Percentiles rank a stretch among this genome's conserved stretches.
These are phyloP conservation scores for Erebia palarica DNA, from an alignment of 2,888 invertebrate genomes.

Conservation along the genomic window DNA sequence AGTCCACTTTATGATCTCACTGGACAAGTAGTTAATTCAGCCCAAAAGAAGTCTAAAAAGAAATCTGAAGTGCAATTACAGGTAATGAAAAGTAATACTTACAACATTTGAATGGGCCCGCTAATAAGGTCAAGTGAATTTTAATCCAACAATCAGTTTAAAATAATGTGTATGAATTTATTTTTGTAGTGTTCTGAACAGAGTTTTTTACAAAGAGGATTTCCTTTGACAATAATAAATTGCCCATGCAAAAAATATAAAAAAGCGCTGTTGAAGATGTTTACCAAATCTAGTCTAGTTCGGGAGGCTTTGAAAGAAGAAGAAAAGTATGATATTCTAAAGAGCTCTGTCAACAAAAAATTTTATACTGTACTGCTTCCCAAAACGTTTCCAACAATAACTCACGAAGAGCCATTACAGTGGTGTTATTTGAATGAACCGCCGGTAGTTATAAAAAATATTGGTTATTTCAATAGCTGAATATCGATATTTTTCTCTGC, in stretches of 20 bases:
- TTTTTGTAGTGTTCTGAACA: conserved; percentile 57
- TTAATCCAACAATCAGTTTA: neutral
- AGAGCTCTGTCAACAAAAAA: conserved; percentile 53
- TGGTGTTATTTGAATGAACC: conserved; percentile 69
- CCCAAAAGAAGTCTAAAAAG: conserved; percentile 66
- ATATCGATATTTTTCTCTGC: neutral
- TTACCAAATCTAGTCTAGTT: conserved; percentile 50
- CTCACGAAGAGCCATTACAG: conserved; percentile 57
- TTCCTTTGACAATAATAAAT: conserved; percentile 66
- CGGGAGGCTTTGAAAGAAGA: conserved; percentile 56
- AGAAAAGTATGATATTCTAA: conserved; percentile 56
- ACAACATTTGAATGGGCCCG: neutral
- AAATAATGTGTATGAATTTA: neutral
- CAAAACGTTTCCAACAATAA: conserved; percentile 62
- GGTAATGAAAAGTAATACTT: conserved; percentile 42
- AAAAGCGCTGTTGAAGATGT: conserved; percentile 59
- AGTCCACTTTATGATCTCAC: conserved; percentile 60
- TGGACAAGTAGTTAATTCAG: conserved; percentile 59
- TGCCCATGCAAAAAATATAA: conserved; percentile 64
- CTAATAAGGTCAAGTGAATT: neutral
- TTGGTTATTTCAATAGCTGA: neutral
- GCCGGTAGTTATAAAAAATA: conserved; percentile 50
- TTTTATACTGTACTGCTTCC: conserved; percentile 67
- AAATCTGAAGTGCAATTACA: conserved; percentile 67
- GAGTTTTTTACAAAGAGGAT: conserved; percentile 60